Evolutionary conservation across 2,888 invertebrate genomes (phyloP).

Genomic region (Catocala nupta): DNA sequence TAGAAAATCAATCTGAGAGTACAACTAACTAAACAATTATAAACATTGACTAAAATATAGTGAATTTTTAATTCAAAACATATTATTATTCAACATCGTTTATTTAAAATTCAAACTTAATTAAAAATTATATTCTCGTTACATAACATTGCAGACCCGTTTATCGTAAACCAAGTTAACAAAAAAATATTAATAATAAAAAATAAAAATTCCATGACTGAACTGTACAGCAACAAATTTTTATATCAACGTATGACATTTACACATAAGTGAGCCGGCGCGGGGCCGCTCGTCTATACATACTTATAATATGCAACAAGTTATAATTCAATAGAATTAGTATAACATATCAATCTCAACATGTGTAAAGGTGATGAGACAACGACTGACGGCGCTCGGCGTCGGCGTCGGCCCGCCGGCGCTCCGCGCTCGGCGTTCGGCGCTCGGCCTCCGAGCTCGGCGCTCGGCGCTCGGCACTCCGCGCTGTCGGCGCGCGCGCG

Average conservation of each 20-base stretch:
- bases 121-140: conserved; percentile 77
- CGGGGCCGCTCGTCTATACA: conserved; percentile 54
- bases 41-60: conserved; percentile 85
- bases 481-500: neutral
- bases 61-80: conserved; percentile 82
- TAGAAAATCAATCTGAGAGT: conserved; percentile 77
- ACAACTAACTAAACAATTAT: conserved; percentile 78
- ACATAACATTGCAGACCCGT: conserved; percentile 85
- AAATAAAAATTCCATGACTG: conserved; percentile 79
- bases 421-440: conserved; percentile 4
- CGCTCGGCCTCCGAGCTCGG: neutral
- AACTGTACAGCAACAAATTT: conserved; percentile 77
- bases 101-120: conserved; percentile 79
- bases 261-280: conserved; percentile 48
- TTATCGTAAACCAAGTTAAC: conserved; percentile 84
- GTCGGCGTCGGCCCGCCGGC: conserved; percentile 6
- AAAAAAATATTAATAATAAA: conserved; percentile 74
- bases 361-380: conserved; percentile 86
- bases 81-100: conserved; percentile 67
- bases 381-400: conserved; percentile 68
- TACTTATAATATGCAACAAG: conserved; percentile 86
- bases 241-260: conserved; percentile 60
- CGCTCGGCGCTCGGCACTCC: conserved; percentile 1
- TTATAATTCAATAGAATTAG: conserved; percentile 87
- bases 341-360: conserved; percentile 87